A percentile compares a stretch with the other conserved stretches of the same genome.
Conservation (phyloP, 2,888 invertebrate species). For the Cetonia aurata region DNA sequence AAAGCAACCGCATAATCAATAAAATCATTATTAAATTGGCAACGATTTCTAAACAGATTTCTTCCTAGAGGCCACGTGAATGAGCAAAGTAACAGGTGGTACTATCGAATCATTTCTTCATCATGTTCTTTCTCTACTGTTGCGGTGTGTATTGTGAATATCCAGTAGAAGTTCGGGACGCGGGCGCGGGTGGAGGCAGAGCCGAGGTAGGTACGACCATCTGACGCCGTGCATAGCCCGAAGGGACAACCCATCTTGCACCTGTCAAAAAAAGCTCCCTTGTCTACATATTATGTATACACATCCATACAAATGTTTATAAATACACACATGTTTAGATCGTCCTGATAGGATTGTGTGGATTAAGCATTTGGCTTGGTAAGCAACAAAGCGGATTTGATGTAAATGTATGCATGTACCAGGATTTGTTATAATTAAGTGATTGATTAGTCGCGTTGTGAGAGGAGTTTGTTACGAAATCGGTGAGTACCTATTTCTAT, state of each 20-base stretch:
- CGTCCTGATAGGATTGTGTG: slow-evolving; percentile 21
- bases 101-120: slow-evolving; percentile 38
- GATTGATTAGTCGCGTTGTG: slow-evolving; percentile 4
- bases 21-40: slow-evolving; percentile 20
- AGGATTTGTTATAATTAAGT: slow-evolving; percentile 20
- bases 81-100: slow-evolving; percentile 34
- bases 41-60: slow-evolving; percentile 26
- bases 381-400: neutral
- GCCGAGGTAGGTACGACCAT: slow-evolving; percentile 36
- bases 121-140: slow-evolving; percentile 13
- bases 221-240: slow-evolving; percentile 44
- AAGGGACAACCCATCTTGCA: slow-evolving; percentile 40
- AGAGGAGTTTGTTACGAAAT: too few relatives aligned
- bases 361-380: slow-evolving; percentile 14
- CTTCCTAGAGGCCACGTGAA: slow-evolving; percentile 25
- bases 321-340: slow-evolving; percentile 8
- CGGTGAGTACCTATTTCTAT: too few relatives aligned
- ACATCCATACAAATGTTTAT: neutral
- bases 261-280: slow-evolving; percentile 35
- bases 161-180: neutral
- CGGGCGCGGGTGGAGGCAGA: slow-evolving; percentile 3
- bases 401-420: neutral
- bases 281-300: slow-evolving; percentile 13
- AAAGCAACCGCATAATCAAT: neutral
- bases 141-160: slow-evolving; percentile 4